Evolutionary conservation across 2,113 vertebrate species (phyloP).

Genomic region (Gymnogyps californianus): DNA sequence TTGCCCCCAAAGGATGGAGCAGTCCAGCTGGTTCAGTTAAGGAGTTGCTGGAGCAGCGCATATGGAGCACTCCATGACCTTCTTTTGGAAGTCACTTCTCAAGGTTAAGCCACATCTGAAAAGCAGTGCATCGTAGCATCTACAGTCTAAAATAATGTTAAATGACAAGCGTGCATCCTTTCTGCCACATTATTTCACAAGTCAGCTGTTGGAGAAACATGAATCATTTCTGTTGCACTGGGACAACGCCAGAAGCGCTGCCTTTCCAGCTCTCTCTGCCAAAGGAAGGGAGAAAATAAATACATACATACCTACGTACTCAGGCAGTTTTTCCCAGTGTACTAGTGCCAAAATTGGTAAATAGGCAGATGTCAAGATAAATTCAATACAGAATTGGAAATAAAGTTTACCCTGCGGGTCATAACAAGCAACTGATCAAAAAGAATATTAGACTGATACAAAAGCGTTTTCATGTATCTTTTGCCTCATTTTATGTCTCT

Average conservation of each 20-base stretch:
- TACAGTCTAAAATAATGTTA: background rate
- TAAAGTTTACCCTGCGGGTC: background rate
- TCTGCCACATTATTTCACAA: background rate
- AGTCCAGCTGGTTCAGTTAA: background rate
- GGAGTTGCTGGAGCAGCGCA: fast-evolving
- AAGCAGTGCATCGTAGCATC: background rate
- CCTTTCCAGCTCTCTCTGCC: background rate
- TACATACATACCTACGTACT: background rate
- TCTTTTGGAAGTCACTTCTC: background rate
- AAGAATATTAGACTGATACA: background rate
- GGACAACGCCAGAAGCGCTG: background rate
- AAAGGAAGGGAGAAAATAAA: background rate
- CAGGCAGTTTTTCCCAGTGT: background rate
- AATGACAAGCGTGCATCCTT: background rate
- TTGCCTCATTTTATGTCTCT: background rate
- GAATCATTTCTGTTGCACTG: background rate
- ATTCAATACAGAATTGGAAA: background rate
- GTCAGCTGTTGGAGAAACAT: background rate
- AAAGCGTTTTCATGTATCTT: background rate
- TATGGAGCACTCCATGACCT: background rate
- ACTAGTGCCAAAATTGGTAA: background rate
- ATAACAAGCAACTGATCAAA: background rate
- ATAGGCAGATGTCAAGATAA: background rate
- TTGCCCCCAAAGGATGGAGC: background rate
- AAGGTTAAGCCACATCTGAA: background rate